Conservation (phyloP, 2,888 invertebrate genomes). For the Epirrhoe tristata region DNA sequence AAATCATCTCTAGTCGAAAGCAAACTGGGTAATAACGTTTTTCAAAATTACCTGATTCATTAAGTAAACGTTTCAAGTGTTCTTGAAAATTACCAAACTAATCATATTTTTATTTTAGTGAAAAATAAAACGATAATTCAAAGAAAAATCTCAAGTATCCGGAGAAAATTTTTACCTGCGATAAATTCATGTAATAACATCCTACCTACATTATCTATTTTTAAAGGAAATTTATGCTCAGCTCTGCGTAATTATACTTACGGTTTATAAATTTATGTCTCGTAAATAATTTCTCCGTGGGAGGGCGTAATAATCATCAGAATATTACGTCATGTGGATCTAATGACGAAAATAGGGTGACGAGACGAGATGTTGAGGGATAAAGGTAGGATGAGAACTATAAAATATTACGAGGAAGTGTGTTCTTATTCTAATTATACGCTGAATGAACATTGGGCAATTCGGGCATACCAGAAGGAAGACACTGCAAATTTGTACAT, state of each 20-base stretch:
- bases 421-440: not conserved
- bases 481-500: too few species aligned
- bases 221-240: constrained; percentile 44
- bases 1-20: too few species aligned
- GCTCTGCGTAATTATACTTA: constrained; percentile 39
- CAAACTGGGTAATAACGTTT: too few species aligned
- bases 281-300: constrained; percentile 40
- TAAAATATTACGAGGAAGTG: constrained; percentile 10
- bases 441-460: not conserved
- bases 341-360: constrained; percentile 44
- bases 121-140: constrained; percentile 7
- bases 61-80: not conserved
- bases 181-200: constrained; percentile 41
- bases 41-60: not conserved
- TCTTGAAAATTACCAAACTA: not conserved
- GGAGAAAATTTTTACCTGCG: constrained; percentile 29
- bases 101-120: not conserved
- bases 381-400: constrained; percentile 35
- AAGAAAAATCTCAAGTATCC: constrained; percentile 19
- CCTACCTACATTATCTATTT: constrained; percentile 40
- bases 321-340: constrained; percentile 28
- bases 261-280: constrained; percentile 33
- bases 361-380: constrained; percentile 37
- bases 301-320: constrained; percentile 33
- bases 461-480: not conserved